Base-by-base conservation (phyloP, 2,797 vertebrate species). In the Cuniculus paca region DNA sequence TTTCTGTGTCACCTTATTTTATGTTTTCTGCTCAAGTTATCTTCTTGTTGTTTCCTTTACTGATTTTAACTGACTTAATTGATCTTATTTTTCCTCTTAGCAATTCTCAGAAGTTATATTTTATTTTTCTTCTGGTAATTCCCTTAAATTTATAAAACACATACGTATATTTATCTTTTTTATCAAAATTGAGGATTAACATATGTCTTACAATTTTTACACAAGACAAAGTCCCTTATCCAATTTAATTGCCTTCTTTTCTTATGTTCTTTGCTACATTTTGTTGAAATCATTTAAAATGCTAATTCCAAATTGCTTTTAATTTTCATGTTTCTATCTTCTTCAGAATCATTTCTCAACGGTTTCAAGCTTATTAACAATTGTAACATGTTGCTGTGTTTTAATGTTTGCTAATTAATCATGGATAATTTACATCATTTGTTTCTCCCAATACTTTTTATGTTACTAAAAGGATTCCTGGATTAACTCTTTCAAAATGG, bases 201-300 rank as follows among this genome's bases (percentile, higher is more conserved):
- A 48, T 7, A 3, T 48, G 24, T 12, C 22, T 42, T 65, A 28
- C 48, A 31, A 48, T 48, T 31, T 75, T 26, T 48, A 48, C 13
- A 31, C 26, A 75, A 14, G 72, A 48, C 1, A 75, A 28, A 48
- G 72, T 31, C 26, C 42, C 31, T 48, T 16, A 16, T 31, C 79
- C n/a, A 93, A 72, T 19, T 34, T 45, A 72, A 89, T 39, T 85
- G n/a, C 45, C 20, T 70, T 60, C n/a, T 48, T 14, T 92, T 79
- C 45, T 5, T 54, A 11, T 31, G 54, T 54, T 63, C 79, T 2
- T 79, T 31, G 61, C 45, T 89, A 26, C 39, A 39, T 89, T 78
- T 85, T 61, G 60, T 72, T 48, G 48, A 89, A 89, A 89, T 79
- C 36, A 79, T 79, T 79, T 79, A 85, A 54, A 63, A 60, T 48